Evolutionary conservation across 2,797 vertebrate genomes (phyloP), one percentile per base, ranked within the genome.

Genomic region (Sus cebifrons): DNA sequence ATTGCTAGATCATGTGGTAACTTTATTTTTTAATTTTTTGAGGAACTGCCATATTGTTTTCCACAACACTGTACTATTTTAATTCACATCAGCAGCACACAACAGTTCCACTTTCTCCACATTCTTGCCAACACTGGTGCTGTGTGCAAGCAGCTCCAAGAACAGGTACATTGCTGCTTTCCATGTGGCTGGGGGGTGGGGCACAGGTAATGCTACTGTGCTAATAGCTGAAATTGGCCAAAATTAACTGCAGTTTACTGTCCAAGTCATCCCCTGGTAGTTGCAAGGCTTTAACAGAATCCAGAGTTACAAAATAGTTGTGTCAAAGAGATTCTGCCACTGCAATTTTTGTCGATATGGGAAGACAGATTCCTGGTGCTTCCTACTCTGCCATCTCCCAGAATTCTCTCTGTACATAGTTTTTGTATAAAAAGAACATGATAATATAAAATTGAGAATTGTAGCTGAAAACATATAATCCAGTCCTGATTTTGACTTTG

Each of bases 401-500:
- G 49, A 58, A 67, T 58, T 36, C 54, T 62, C 87, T 29, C 4
- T 83, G 23, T 62, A 11, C n/a, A 25, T 70, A 36, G n/a, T 68
- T 73, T 60, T 81, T 68, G 6, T 74, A 23, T 68, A 44, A 82
- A 91, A 21, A 91, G 32, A 79, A 36, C 20, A 62, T 64, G 16
- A 86, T 84, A 29, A 60, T 52, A 70, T 23, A n/a, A 49, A 81
- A 89, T 81, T 92, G 40, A 94, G 36, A 81, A 3, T 62, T 54
- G 32, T 25, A 44, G 13, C 21, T 73, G 15, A 68, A 95, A 92
- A 89, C 21, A 27, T 74, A 25, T 88, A 62, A 65, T 74, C 7
- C 23, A 86, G 52, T 77, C 56, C 27, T 91, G 64, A 79, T 92
- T 95, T 92, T 89, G 62, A 89, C 82, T 86, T 81, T 95, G 32